phyloP scores from a whole-genome alignment of 2,113 vertebrate genomes.

The Salvelinus sp. region DNA sequence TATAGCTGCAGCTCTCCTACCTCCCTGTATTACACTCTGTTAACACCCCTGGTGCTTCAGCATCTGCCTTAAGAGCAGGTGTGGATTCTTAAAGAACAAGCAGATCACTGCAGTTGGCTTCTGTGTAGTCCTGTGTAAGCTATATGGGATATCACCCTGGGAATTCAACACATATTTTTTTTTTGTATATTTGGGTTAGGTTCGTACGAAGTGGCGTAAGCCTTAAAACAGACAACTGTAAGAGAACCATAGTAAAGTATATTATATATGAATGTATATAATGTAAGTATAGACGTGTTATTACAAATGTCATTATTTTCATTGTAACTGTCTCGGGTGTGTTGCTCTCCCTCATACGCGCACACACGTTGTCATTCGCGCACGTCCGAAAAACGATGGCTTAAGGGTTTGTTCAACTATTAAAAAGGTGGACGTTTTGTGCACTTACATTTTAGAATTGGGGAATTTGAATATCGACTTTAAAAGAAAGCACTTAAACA shows the following conservation, averaged over 20 bases:
- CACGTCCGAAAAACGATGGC: constrained; percentile 40
- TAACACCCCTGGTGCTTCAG: constrained; percentile 68
- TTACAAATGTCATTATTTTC: constrained; percentile 63
- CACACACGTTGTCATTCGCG: constrained; percentile 34
- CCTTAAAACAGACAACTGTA: constrained; percentile 68
- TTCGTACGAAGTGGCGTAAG: constrained; percentile 62
- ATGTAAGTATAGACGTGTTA: constrained; percentile 32
- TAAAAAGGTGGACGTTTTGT: constrained; percentile 66
- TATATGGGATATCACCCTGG: constrained; percentile 48
- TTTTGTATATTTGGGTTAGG: constrained; percentile 47
- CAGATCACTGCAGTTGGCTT: constrained; percentile 28
- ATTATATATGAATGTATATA: constrained; percentile 13
- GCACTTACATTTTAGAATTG: constrained; percentile 71
- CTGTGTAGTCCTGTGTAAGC: constrained; percentile 67
- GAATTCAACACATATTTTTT: neutral
- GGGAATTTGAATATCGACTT: constrained; percentile 62
- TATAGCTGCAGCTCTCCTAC: neutral
- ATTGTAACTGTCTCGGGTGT: constrained; percentile 62
- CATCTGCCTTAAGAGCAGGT: constrained; percentile 59
- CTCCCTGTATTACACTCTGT: constrained; percentile 2
- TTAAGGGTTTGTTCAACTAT: constrained; percentile 56
- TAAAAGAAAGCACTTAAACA: constrained; percentile 55
- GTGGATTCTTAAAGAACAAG: constrained; percentile 64
- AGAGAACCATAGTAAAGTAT: constrained; percentile 34
- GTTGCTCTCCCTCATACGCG: constrained; percentile 53